phyloP scores from a whole-genome alignment of 2,797 vertebrate genomes.

The Melanotaenia maccullochi region DNA sequence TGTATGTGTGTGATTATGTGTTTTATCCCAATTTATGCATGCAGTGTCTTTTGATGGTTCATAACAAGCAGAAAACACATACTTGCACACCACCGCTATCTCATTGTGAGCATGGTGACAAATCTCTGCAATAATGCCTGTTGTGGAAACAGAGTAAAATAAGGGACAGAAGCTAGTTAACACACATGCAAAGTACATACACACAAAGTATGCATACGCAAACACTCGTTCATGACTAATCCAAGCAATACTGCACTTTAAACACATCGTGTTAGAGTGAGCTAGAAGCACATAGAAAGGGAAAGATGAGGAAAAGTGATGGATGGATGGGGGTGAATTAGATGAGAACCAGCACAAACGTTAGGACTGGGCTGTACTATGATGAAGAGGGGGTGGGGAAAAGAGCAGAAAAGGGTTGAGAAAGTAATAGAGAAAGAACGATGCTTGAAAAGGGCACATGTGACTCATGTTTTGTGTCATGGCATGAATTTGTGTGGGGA shows the following conservation, averaged over 20 bases:
- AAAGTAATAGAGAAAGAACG: neutral
- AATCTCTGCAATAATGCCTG: slow-evolving; percentile 22
- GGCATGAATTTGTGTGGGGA: neutral
- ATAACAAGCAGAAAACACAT: slow-evolving; percentile 20
- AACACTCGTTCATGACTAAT: slow-evolving; percentile 44
- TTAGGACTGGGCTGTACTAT: slow-evolving; percentile 44
- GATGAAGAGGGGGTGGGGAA: slow-evolving; percentile 8
- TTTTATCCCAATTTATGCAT: slow-evolving; percentile 3
- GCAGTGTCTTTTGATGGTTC: slow-evolving; percentile 28
- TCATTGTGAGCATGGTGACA: slow-evolving; percentile 21
- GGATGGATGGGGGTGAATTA: slow-evolving; percentile 40
- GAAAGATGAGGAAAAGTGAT: slow-evolving; percentile 29
- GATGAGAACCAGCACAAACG: slow-evolving; percentile 44
- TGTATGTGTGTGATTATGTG: slow-evolving; percentile 11
- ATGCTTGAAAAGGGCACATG: neutral
- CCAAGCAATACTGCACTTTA: slow-evolving; percentile 43
- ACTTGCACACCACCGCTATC: neutral
- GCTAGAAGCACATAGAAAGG: slow-evolving; percentile 11
- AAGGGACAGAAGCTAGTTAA: slow-evolving; percentile 3
- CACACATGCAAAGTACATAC: slow-evolving; percentile 21
- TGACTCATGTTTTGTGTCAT: neutral
- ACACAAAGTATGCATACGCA: slow-evolving; percentile 10
- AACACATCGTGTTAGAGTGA: slow-evolving; percentile 27
- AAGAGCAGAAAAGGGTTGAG: neutral
- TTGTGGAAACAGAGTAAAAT: slow-evolving; percentile 1